Base-by-base conservation (phyloP, 2,888 invertebrate genomes). In the Ctenicera cuprea region DNA sequence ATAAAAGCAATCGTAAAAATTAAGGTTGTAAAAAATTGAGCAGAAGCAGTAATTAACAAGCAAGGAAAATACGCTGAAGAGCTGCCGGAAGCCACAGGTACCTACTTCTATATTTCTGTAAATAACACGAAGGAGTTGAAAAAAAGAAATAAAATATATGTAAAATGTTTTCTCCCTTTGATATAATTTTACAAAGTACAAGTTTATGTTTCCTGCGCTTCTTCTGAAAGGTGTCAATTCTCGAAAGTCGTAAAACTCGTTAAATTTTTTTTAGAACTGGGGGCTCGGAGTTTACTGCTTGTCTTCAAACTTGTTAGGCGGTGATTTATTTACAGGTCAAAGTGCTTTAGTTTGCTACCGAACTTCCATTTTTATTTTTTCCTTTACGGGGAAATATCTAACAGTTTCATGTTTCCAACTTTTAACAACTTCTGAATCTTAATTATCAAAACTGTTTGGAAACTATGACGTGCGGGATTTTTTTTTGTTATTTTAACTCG, bases 201-300 rank as follows among this genome's bases (percentile, higher is more conserved):
- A 61, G 18, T 61, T 61, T 61, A 61, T 61, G 61, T 61, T 61
- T 61, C 61, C 61, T 41, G 41, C 33, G 33, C 20, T 38, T 41
- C 18, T 61, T 18, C 33, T 33, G 14, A 33, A 57, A 30, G 48
- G 48, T 52, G 52, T 52, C 26, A 52, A 52, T 52, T 52, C 59
- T 9, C 20, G 38, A 22, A 37, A 33, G 59, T 59, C 37, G 37
- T 59, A 59, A 59, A 59, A 7, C 59, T 59, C 38, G 30, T 62
- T 41, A 43, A 16, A 18, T 8, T 12, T 43, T 26, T 62, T 54
- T 54, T 54, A 54, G 43, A 62, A 62, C n/a, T 22, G 20, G n/a
- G 41, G 62, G n/a, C 22, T 33, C n/a, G 14, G 4, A 20, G 20
- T 54, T 54, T 54, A 54, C 54, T 16, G 12, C 54, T 22, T 54